Evolutionary conservation across 2,797 vertebrate genomes (phyloP).

Genomic region (Macrochelys suwanniensis): DNA sequence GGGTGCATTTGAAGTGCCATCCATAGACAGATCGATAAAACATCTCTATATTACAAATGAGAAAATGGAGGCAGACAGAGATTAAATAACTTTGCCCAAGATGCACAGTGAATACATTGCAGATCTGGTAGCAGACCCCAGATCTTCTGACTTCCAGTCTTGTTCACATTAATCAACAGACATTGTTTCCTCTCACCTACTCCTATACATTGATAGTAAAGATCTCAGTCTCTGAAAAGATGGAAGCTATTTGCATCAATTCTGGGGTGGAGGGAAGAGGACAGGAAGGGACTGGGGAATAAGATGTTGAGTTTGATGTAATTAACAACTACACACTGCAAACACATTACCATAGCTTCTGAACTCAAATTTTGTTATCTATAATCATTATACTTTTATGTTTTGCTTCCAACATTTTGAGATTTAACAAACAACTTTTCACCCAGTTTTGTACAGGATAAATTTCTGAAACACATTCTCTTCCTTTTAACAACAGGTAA

Average conservation of each 20-base stretch:
- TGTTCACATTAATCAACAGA: background rate
- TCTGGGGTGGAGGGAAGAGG: background rate
- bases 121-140: background rate
- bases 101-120: background rate
- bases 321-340: background rate
- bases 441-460: background rate
- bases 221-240: background rate
- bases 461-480: background rate
- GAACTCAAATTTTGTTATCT: rapidly evolving
- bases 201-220: background rate
- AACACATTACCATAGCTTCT: background rate
- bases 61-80: background rate
- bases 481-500: background rate
- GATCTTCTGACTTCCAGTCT: background rate
- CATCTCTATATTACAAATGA: background rate
- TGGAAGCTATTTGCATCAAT: background rate
- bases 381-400: background rate
- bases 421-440: background rate
- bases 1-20: background rate
- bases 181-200: background rate
- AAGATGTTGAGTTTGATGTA: background rate
- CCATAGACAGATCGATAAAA: background rate
- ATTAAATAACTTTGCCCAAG: background rate
- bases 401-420: background rate
- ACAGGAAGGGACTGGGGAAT: background rate